Base-by-base conservation (phyloP, 2,113 vertebrate genomes). In the Lycocorax pyrrhopterus region DNA sequence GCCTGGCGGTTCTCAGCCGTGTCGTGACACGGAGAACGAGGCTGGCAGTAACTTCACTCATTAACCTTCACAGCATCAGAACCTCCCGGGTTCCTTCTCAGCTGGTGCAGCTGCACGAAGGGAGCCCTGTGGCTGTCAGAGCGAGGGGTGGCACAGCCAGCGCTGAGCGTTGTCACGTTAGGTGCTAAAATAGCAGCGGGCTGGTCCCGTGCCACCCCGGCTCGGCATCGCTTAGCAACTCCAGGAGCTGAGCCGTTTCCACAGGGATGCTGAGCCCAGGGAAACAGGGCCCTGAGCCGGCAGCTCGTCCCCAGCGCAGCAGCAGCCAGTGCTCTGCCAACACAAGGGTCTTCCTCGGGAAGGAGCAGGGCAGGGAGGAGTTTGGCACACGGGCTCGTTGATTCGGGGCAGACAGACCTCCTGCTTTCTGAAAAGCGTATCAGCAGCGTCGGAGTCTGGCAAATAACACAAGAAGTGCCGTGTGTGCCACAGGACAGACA, bases 131-230 rank as follows among this genome's bases (percentile, higher is more conserved):
- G 4, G 41, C 43, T 71, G 49, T 55, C 30, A 25, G 46, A 53
- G 47, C 37, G 2, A 35, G 47, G 4, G 47, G 12, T 43, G 20
- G 29, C 44, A 19, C n/a, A 26, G 67, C 3, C 22, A 32, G 46
- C 33, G 52, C 73, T 27, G 66, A 78, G 39, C 0, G 1, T 5
- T 22, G 52, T 19, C 49, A 15, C 3, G 0, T 16, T 46, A 3
- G 9, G 2, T 10, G 39, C 33, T 81, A 22, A 47, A 84, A 41
- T 6, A 46, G 47, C 39, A 68, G 10, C 0, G 7, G 13, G 60
- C 19, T 84, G 25, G 33, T 53, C 64, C 63, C 0, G 0, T 93
- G 63, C 58, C 0, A 0, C 44, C 2, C 44, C 0, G 4, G 30
- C 77, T 93, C 0, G 0, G 47, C 46, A 67, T 62, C 0, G 2